A percentile compares a stretch with the other conserved stretches of the same genome.
These are phyloP conservation scores for Dendrocincla fuliginosa DNA, from an alignment of 2,797 vertebrate genomes.

Conservation along the genomic window DNA sequence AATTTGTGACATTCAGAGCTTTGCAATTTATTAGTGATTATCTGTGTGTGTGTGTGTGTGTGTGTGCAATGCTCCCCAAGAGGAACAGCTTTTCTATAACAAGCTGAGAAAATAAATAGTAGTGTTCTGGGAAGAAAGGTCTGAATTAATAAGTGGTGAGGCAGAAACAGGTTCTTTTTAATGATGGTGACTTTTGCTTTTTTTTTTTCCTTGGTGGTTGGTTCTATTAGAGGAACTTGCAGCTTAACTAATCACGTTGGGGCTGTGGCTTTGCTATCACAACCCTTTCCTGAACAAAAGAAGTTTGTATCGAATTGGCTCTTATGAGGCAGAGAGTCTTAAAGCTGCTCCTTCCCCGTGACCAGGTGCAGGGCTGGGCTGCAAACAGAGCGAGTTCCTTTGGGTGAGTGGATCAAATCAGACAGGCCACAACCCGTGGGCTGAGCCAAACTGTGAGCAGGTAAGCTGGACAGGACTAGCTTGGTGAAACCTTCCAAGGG, in stretches of 20 bases:
- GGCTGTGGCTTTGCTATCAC: neutral
- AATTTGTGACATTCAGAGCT: slow-evolving; percentile 9
- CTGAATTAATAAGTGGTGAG: neutral
- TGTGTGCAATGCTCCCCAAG: neutral
- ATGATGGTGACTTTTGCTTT: neutral
- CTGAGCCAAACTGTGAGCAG: neutral
- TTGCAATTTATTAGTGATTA: neutral
- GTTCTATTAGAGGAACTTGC: neutral
- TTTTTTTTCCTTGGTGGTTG: neutral
- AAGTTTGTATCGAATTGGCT: neutral
- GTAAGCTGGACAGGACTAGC: neutral
- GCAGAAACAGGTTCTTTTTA: neutral
- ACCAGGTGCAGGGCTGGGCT: neutral
- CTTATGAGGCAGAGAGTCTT: neutral
- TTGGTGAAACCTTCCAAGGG: neutral
- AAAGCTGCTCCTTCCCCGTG: neutral
- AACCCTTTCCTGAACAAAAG: neutral
- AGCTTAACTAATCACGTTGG: neutral
- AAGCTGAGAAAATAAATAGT: neutral
- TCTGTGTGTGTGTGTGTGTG: neutral
- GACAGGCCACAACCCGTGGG: neutral
- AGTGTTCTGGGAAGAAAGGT: neutral
- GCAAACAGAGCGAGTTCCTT: neutral
- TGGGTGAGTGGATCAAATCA: neutral
- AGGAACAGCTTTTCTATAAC: neutral